Conservation (phyloP, 1,140 invertebrate genomes). For the Euura lappo region DNA sequence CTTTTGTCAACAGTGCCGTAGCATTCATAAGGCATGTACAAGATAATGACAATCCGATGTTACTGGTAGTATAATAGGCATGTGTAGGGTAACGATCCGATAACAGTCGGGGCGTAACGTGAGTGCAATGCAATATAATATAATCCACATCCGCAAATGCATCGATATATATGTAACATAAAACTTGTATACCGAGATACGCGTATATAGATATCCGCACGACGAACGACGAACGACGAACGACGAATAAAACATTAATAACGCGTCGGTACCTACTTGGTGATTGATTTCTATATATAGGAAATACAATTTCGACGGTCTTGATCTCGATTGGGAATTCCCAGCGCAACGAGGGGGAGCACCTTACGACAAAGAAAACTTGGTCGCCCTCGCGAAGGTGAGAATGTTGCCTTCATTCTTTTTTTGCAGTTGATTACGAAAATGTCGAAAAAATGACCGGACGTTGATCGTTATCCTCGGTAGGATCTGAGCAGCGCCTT, state of each 20-base stretch:
- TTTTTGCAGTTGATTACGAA: too few species aligned
- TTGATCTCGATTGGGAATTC: slow-evolving; percentile 85
- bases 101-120: too few species aligned
- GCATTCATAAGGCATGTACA: slow-evolving; percentile 65
- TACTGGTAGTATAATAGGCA: slow-evolving; percentile 16
- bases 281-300: slow-evolving; percentile 52
- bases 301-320: slow-evolving; percentile 79
- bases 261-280: slow-evolving; percentile 23
- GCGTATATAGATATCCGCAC: too few species aligned
- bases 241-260: not conserved
- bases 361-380: slow-evolving; percentile 78
- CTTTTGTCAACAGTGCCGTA: slow-evolving; percentile 71
- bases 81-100: not conserved
- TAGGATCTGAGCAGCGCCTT: slow-evolving; percentile 71
- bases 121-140: too few species aligned
- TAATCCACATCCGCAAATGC: too few species aligned
- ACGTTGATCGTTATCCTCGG: not conserved
- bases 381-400: slow-evolving; percentile 76
- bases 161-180: too few species aligned
- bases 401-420: slow-evolving; percentile 7
- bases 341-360: slow-evolving; percentile 76
- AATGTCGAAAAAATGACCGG: too few species aligned
- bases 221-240: too few species aligned
- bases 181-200: too few species aligned
- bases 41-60: slow-evolving; percentile 8